Conservation (phyloP, 37 sponge, comb jelly and placozoan genomes). For the Tethya wilhelma region DNA sequence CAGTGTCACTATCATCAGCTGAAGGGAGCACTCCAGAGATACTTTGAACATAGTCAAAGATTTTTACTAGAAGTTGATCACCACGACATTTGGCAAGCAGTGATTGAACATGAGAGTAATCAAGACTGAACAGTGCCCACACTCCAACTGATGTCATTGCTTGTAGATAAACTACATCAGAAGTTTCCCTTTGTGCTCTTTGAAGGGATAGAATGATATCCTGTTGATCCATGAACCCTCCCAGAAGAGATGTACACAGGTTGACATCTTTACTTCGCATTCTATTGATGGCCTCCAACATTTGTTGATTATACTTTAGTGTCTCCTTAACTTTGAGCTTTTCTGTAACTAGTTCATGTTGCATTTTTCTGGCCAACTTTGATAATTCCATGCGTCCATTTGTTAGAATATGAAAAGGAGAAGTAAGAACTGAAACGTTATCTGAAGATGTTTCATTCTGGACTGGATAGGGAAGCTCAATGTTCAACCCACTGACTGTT, state of each 20-base stretch:
- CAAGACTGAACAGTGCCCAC: constrained; percentile 49
- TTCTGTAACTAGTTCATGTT: not conserved
- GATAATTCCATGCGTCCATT: constrained; percentile 3
- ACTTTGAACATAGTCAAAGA: constrained; percentile 20
- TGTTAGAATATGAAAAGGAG: constrained; percentile 18
- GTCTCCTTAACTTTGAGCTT: no score
- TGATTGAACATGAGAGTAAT: constrained; percentile 20
- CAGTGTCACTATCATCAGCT: constrained; percentile 1
- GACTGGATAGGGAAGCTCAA: constrained; percentile 28
- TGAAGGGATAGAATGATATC: constrained; percentile 33
- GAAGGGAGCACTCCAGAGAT: not conserved
- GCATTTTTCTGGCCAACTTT: not conserved
- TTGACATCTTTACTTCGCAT: constrained; percentile 13
- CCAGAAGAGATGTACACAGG: constrained; percentile 32
- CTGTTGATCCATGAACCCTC: constrained; percentile 62
- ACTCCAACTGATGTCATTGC: constrained; percentile 37
- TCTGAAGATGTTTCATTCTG: not conserved
- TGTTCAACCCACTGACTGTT: constrained; percentile 19
- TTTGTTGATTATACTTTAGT: constrained; percentile 23
- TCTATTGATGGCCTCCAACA: constrained; percentile 20
- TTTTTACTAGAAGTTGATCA: constrained; percentile 21
- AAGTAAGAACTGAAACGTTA: not conserved
- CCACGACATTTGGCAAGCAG: constrained; percentile 6
- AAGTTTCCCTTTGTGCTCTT: constrained; percentile 20
- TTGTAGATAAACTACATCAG: constrained; percentile 1